Base-by-base conservation (phyloP, 1,140 invertebrate genomes). In the Anastrepha ludens region DNA sequence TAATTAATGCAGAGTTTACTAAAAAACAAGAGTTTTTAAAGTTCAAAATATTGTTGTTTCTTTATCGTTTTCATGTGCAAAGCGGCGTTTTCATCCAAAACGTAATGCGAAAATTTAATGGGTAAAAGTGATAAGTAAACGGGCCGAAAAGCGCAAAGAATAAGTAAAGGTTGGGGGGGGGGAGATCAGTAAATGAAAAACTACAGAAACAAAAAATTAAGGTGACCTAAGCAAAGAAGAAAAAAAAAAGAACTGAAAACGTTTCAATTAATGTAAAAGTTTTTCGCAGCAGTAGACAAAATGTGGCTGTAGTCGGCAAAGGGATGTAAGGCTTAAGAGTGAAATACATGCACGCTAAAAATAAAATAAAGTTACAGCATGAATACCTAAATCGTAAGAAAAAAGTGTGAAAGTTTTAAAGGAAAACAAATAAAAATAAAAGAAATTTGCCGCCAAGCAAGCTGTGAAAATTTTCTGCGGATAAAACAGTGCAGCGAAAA, bases 251-350 rank as follows among this genome's bases (percentile, higher is more conserved):
- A 81, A 50, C 55, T 58, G 47, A 5, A 20, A 11, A 55, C 6
- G 47, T 81, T 81, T 81, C 74, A 81, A 81, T 81, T 81, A 81
- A 81, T 50, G 44, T 81, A 81, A 81, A 81, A 81, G 74, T 81
- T 58, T 81, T 81, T 58, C 47, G 47, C 15, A 55, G 74, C 20
- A 81, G 39, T 41, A 55, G 60, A 8, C 47, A 4, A 50, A 81
- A 17, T 81, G n/a, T 20, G 17, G n/a, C 47, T 50, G n/a, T 9
- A 29, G 3, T 0, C 17, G n/a, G 50, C 13, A 67, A 15, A 29
- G 17, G 17, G 11, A 81, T 67, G 20, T 67, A 44, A 81, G 47
- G 74, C 47, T 81, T 15, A 8, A 62, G 17, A 2, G 2, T 4
- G 20, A 7, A 39, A 29, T 29, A 0, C 29, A 29, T 29, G 29